Conservation (phyloP, 2,888 invertebrate species). For the Phyto melanocephala region DNA sequence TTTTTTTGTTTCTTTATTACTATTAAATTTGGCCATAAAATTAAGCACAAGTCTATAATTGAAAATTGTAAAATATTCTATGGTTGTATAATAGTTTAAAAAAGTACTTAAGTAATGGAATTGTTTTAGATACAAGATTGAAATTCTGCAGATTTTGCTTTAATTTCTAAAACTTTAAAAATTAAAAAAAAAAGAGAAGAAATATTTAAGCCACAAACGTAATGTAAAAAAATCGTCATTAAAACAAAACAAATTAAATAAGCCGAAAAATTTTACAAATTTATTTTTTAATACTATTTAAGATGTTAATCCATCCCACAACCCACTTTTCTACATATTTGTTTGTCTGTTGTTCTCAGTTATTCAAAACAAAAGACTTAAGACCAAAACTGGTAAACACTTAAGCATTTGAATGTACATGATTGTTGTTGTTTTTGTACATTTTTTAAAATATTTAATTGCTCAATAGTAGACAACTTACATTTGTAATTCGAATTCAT, state of each 20-base stretch:
- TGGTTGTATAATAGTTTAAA: neutral
- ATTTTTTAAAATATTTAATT: conserved; percentile 23
- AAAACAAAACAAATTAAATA: neutral
- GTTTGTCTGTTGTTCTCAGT: too few species aligned
- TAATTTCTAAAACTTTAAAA: neutral
- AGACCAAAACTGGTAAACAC: neutral
- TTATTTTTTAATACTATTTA: neutral
- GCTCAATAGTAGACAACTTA: conserved; percentile 12
- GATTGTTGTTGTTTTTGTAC: neutral
- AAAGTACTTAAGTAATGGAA: neutral
- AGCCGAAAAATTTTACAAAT: neutral
- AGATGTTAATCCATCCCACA: too few species aligned
- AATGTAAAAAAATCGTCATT: neutral
- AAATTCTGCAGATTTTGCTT: too few species aligned
- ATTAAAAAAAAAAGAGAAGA: neutral
- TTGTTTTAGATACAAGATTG: neutral
- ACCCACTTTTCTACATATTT: neutral
- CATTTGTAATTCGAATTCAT: conserved; percentile 26
- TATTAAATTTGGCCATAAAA: conserved; percentile 19
- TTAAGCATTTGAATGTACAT: neutral
- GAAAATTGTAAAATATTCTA: conserved; percentile 9
- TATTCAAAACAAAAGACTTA: conserved; percentile 25
- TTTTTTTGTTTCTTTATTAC: neutral
- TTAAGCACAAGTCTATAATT: neutral
- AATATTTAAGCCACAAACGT: too few species aligned